These are phyloP conservation scores for Dolichomitus sp. DNA, from an alignment of 2,888 invertebrate genomes.

Conservation along the genomic window DNA sequence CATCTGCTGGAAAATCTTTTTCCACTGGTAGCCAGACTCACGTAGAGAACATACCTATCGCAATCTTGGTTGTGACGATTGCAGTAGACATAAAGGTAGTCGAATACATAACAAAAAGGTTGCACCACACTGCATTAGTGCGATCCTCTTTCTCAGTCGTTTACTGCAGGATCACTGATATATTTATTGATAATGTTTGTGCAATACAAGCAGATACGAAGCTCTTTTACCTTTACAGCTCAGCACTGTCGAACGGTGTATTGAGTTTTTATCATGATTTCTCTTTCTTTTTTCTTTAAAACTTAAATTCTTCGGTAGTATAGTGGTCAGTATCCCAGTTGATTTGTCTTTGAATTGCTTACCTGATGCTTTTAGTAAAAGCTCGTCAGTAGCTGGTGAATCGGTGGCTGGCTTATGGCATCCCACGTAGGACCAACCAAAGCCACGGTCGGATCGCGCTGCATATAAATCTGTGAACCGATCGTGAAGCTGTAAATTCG, in stretches of 20 bases:
- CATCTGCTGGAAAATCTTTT: constrained; percentile 81
- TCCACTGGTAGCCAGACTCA: constrained; percentile 32
- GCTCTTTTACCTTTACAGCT: background rate
- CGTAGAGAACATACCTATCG: constrained; percentile 27
- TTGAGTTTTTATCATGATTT: background rate
- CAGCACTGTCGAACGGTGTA: background rate
- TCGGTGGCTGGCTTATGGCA: background rate
- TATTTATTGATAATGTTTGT: constrained; percentile 2
- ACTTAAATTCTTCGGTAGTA: background rate
- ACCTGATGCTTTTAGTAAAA: background rate
- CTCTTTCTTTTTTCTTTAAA: background rate
- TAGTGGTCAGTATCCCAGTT: background rate
- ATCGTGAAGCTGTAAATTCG: constrained; percentile 78
- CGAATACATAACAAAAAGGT: constrained; percentile 59
- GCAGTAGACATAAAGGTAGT: constrained; percentile 62
- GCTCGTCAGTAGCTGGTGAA: background rate
- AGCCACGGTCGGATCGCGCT: constrained; percentile 65
- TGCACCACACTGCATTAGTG: constrained; percentile 67
- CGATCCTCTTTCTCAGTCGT: constrained; percentile 23
- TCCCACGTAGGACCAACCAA: background rate
- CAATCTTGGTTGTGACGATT: constrained; percentile 70
- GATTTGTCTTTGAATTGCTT: background rate
- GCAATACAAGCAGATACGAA: background rate
- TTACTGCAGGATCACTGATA: background rate
- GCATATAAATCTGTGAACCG: constrained; percentile 74